phyloP scores from a whole-genome alignment of 1,140 invertebrate species.

The Drosophila pseudoananassae region DNA sequence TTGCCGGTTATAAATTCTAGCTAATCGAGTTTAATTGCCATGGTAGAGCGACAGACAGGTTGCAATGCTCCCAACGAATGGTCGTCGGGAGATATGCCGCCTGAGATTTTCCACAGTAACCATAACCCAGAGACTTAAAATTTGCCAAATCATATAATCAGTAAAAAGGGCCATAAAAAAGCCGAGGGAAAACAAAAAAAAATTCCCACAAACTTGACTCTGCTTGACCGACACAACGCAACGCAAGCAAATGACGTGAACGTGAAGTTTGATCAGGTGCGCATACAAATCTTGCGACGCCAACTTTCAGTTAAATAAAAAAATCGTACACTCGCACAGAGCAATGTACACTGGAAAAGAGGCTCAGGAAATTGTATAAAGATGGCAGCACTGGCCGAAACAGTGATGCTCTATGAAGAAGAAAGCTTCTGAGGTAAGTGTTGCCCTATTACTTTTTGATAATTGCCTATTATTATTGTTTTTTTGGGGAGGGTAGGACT shows the following conservation, averaged over 20 bases:
- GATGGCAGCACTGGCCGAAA: not conserved
- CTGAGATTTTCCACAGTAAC: constrained; percentile 7
- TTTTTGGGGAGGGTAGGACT: no score
- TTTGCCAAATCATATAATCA: constrained; percentile 57
- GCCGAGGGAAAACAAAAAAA: constrained; percentile 18
- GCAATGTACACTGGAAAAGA: constrained; percentile 16
- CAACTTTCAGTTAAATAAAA: constrained; percentile 75
- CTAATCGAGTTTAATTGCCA: constrained; percentile 70
- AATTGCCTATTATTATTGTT: no score
- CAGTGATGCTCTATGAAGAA: not conserved
- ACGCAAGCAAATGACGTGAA: constrained; percentile 72
- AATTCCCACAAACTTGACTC: constrained; percentile 72
- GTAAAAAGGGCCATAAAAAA: constrained; percentile 8
- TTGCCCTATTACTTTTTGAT: no score
- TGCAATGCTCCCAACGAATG: constrained; percentile 25
- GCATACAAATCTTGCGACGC: constrained; percentile 78
- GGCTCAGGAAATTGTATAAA: constrained; percentile 2
- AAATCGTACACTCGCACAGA: constrained; percentile 14
- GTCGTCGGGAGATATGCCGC: constrained; percentile 2
- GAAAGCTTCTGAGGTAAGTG: no score
- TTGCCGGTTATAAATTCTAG: constrained; percentile 64
- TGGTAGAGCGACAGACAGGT: constrained; percentile 16
- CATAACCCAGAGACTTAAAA: constrained; percentile 1
- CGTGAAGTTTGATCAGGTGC: constrained; percentile 80
- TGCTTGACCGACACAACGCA: constrained; percentile 59